phyloP scores from a whole-genome alignment of 2,113 vertebrate species.

The Synchiropus splendidus region DNA sequence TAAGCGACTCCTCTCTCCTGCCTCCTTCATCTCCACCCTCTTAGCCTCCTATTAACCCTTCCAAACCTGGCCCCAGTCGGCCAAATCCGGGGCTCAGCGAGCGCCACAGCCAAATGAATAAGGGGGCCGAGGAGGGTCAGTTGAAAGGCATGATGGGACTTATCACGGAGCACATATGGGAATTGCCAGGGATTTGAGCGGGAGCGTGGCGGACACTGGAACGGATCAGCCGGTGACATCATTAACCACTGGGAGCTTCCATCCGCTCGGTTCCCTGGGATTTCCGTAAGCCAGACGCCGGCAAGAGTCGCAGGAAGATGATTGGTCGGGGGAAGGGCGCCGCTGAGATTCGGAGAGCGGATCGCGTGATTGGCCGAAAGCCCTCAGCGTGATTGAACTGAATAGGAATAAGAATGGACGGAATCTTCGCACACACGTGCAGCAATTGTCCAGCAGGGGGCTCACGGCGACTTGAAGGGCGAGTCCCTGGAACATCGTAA shows the following conservation, averaged over 20 bases:
- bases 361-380: constrained; percentile 14
- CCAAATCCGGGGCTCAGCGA: constrained; percentile 42
- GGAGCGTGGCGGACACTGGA: constrained; percentile 52
- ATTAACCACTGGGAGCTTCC: constrained; percentile 63
- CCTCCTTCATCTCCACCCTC: constrained; percentile 22
- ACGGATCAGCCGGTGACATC: constrained; percentile 66
- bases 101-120: constrained; percentile 32
- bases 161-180: constrained; percentile 58
- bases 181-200: constrained; percentile 53
- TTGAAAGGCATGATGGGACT: constrained; percentile 63
- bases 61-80: constrained; percentile 24
- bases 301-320: constrained; percentile 24
- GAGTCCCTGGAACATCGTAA: too few relatives aligned
- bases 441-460: too few relatives aligned
- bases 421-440: too few relatives aligned
- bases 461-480: too few relatives aligned
- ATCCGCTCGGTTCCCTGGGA: constrained; percentile 54
- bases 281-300: constrained; percentile 54
- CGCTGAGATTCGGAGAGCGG: constrained; percentile 3
- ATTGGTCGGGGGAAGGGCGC: constrained; percentile 11
- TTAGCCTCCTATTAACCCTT: constrained; percentile 55
- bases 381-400: constrained; percentile 32
- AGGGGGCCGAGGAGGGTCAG: constrained; percentile 50
- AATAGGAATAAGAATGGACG: not conserved
- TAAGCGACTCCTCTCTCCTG: constrained; percentile 15